These are phyloP conservation scores for Andricus quercusramuli DNA, from an alignment of 2,888 invertebrate genomes.

Conservation along the genomic window DNA sequence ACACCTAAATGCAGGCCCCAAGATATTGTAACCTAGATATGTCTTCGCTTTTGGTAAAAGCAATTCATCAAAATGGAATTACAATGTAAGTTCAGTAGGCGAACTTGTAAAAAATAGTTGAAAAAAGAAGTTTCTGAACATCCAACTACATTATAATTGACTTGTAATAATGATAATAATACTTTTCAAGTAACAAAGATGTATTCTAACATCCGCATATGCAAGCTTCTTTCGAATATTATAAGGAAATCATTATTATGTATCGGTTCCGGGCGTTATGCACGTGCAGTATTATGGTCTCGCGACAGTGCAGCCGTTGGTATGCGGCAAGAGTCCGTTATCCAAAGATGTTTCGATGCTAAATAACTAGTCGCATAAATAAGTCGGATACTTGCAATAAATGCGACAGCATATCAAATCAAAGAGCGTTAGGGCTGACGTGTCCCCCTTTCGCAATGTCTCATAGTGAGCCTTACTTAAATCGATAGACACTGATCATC, in stretches of 20 bases:
- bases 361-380: constrained; percentile 68
- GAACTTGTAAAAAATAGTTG: not conserved
- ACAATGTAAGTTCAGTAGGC: constrained; percentile 24
- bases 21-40: not conserved
- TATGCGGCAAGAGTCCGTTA: constrained; percentile 70
- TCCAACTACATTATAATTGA: not conserved
- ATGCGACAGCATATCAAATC: constrained; percentile 32
- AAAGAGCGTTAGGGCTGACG: constrained; percentile 47
- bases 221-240: constrained; percentile 56
- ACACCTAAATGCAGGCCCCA: not conserved
- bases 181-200: constrained; percentile 57
- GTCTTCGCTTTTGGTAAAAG: not conserved
- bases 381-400: constrained; percentile 62
- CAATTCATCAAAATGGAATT: not conserved
- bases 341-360: constrained; percentile 64
- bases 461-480: not conserved
- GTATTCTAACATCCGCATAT: constrained; percentile 43
- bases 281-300: constrained; percentile 61
- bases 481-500: not conserved
- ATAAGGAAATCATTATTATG: constrained; percentile 65
- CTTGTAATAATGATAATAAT: constrained; percentile 60
- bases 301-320: constrained; percentile 57
- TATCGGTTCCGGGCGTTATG: constrained; percentile 59
- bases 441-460: constrained; percentile 44
- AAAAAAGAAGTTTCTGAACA: not conserved